Conservation (phyloP, 1,140 invertebrate species). For the Paramacrobiotus metropolitanus region DNA sequence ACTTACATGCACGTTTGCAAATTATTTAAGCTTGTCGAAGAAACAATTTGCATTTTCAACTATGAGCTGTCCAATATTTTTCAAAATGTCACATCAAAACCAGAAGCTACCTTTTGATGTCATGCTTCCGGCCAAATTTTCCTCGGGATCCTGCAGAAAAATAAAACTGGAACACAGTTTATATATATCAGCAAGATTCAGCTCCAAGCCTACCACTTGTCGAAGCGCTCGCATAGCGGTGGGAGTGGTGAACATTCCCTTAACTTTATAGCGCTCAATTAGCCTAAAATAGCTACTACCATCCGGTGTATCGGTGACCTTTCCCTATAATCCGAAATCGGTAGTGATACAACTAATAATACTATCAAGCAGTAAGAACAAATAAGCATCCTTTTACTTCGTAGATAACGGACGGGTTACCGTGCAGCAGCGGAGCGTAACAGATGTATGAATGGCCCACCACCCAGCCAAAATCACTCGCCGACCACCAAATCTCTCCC, state of each 20-base stretch:
- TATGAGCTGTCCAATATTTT: too few relatives aligned
- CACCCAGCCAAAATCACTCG: constrained; percentile 67
- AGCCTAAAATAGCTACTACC: constrained; percentile 71
- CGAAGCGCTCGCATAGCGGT: constrained; percentile 63
- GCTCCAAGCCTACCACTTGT: constrained; percentile 34
- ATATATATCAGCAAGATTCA: constrained; percentile 23
- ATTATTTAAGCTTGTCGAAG: too few relatives aligned
- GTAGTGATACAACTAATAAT: not conserved
- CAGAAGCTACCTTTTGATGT: constrained; percentile 8
- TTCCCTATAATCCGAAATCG: constrained; percentile 31
- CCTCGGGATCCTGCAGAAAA: constrained; percentile 17
- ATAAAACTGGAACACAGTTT: constrained; percentile 21
- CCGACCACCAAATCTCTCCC: constrained; percentile 63
- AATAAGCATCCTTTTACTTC: constrained; percentile 28
- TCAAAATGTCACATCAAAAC: too few relatives aligned
- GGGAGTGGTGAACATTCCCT: constrained; percentile 61
- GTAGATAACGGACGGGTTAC: constrained; percentile 62
- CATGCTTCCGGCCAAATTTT: constrained; percentile 13
- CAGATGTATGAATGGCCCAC: constrained; percentile 82
- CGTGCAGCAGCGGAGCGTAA: constrained; percentile 58
- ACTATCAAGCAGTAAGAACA: not conserved
- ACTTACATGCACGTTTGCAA: not conserved
- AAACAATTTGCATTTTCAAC: too few relatives aligned
- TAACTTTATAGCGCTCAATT: constrained; percentile 58
- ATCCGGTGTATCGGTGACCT: constrained; percentile 73